phyloP scores from a whole-genome alignment of 92 coral and sea anemone genomes.

The Scolanthus callimorphus region DNA sequence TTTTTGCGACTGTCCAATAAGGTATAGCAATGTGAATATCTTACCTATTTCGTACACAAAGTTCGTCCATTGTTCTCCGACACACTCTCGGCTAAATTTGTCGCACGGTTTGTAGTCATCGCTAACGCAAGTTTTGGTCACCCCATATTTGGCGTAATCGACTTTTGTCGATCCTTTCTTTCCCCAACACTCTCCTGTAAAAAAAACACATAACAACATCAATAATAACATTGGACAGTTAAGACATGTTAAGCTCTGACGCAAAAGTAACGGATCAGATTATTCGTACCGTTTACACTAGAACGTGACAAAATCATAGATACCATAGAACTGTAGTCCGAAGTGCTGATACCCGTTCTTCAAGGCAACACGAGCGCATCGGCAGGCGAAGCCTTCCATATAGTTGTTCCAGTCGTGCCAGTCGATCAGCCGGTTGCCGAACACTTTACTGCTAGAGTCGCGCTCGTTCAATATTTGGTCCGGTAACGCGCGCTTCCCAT shows the following conservation, averaged over 20 bases:
- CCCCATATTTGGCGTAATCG: not conserved
- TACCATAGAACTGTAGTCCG: slow-evolving; percentile 80
- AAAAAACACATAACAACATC: too few relatives aligned
- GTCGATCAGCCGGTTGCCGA: slow-evolving; percentile 32
- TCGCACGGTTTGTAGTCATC: slow-evolving; percentile 44
- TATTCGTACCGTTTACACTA: too few relatives aligned
- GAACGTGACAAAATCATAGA: too few relatives aligned
- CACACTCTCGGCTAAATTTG: slow-evolving; percentile 36
- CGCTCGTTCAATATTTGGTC: slow-evolving; percentile 66
- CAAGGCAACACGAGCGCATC: slow-evolving; percentile 61
- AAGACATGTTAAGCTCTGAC: too few relatives aligned
- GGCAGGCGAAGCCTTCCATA: slow-evolving; percentile 68
- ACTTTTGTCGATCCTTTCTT: slow-evolving; percentile 9
- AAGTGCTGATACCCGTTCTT: slow-evolving; percentile 60
- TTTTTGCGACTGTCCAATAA: too few relatives aligned
- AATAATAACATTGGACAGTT: too few relatives aligned
- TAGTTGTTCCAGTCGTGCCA: slow-evolving; percentile 76
- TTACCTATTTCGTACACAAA: slow-evolving; percentile 63
- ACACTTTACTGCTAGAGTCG: slow-evolving; percentile 56
- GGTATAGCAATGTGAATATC: too few relatives aligned
- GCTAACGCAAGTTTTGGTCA: slow-evolving; percentile 29
- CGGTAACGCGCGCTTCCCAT: slow-evolving; percentile 41
- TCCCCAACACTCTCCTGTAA: slow-evolving; percentile 85
- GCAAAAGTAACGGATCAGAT: too few relatives aligned
- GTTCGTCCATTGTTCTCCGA: slow-evolving; percentile 51